phyloP scores from a whole-genome alignment of 2,888 invertebrate species.

The Balanococcus diminutus region DNA sequence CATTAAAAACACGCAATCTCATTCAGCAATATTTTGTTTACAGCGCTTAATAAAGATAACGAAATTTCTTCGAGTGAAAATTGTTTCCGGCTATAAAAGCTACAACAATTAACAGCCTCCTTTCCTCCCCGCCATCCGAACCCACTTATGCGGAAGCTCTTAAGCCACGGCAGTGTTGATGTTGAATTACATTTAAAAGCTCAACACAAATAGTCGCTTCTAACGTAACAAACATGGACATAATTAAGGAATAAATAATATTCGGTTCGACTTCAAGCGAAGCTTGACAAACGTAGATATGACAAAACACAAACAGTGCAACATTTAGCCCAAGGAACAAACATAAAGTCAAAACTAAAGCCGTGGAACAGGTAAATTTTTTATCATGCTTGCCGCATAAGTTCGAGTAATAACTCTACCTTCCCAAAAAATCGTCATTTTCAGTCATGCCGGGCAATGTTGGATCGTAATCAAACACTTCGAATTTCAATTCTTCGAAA shows the following conservation, averaged over 20 bases:
- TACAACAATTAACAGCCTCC: background rate
- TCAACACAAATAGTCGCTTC: background rate
- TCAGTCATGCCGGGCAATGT: background rate
- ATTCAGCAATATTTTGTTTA: background rate
- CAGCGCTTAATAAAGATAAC: background rate
- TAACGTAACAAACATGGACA: background rate
- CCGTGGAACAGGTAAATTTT: background rate
- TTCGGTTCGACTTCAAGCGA: background rate
- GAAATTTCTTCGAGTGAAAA: too few relatives aligned
- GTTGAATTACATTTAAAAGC: background rate
- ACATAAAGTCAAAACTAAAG: background rate
- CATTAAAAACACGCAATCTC: background rate
- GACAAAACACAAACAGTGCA: background rate
- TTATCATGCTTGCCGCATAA: background rate
- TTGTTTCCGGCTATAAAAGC: background rate
- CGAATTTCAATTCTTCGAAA: slow-evolving; percentile 42
- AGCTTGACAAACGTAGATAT: background rate
- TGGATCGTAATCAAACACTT: slow-evolving; percentile 46
- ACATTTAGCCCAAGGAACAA: too few relatives aligned
- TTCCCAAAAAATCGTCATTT: slow-evolving; percentile 50
- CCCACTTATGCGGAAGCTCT: background rate
- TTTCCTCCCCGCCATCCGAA: background rate
- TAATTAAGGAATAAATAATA: background rate
- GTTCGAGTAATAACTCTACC: slow-evolving; percentile 4
- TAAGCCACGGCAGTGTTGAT: background rate